Evolutionary conservation across 2,797 vertebrate genomes (phyloP).

Genomic region (Pangasius larnaudii): DNA sequence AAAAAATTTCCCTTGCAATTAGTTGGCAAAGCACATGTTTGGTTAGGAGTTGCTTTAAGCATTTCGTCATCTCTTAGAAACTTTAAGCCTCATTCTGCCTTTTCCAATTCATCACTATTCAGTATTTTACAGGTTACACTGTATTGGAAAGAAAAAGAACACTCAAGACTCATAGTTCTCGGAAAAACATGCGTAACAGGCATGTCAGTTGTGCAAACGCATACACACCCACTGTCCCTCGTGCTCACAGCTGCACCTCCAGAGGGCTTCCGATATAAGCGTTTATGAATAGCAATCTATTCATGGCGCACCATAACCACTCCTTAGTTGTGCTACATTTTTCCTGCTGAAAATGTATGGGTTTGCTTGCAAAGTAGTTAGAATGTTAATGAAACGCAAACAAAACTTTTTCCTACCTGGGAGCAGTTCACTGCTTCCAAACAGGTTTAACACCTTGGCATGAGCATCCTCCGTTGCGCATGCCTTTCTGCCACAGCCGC

Average conservation of each 20-base stretch:
- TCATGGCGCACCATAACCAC: neutral
- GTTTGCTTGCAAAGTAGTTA: neutral
- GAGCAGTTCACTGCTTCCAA: slow-evolving; percentile 68
- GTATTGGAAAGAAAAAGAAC: neutral
- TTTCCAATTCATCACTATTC: neutral
- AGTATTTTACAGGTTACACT: neutral
- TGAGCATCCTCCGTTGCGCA: slow-evolving; percentile 78
- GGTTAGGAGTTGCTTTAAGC: neutral
- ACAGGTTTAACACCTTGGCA: slow-evolving; percentile 69
- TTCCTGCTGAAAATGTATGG: neutral
- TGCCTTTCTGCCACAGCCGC: slow-evolving; percentile 67
- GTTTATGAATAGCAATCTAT: slow-evolving; percentile 5
- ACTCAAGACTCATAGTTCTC: neutral
- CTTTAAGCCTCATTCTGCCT: neutral
- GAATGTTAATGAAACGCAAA: neutral
- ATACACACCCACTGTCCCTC: slow-evolving; percentile 75
- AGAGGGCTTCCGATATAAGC: neutral
- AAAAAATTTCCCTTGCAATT: slow-evolving; percentile 37
- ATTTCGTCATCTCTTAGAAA: neutral
- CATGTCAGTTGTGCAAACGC: slow-evolving; percentile 55
- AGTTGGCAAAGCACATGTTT: neutral
- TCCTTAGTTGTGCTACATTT: neutral
- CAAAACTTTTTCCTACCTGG: slow-evolving; percentile 68
- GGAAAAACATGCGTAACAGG: slow-evolving; percentile 23
- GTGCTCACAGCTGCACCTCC: slow-evolving; percentile 34